Base-by-base conservation (phyloP, 2,888 invertebrate genomes). In the Deilephila elpenor region DNA sequence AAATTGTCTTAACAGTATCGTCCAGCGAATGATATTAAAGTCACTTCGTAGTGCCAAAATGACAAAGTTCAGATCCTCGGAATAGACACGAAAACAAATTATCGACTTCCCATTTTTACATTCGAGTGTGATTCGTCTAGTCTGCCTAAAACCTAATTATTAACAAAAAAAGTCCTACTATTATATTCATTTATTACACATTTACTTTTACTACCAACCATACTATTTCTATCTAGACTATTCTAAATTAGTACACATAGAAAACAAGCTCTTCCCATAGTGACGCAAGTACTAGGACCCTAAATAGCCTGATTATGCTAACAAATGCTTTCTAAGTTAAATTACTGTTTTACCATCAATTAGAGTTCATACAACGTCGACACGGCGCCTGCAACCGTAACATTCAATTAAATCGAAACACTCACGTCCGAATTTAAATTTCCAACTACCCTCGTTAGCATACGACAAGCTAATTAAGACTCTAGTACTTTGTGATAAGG, bases 341-440 rank as follows among this genome's bases (percentile, higher is more conserved):
- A 14, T 51, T 7, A 20, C 67, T 67, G 20, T 67, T 14, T 67
- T 44, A 51, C 44, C 20, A 67, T 19, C 74, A n/a, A 71, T 70
- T 20, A 37, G 19, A 32, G 7, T 53, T 67, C 61, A 70, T 20
- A 8, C 61, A 56, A 61, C 71, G 71, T 67, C 67, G 20, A 14
- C 17, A 14, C 44, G 67, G 67, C 67, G 67, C 67, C 67, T 67
- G 17, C 25, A 67, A 67, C 67, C 25, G 67, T 67, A 25, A 44
- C 67, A 51, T 25, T 25, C 14, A 20, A 44, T 51, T 67, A 44
- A 25, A 67, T n/a, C 44, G 25, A 20, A 37, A 8, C 56, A n/a
- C 34, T 59, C 59, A 70, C 73, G 59, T 59, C 37, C 32, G 29
- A 56, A 71, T 70, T 67, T 51, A 67, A 67, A 67, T 67, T 17